These are phyloP conservation scores for Metridium senile DNA, from an alignment of 92 coral and sea anemone genomes.

Conservation along the genomic window DNA sequence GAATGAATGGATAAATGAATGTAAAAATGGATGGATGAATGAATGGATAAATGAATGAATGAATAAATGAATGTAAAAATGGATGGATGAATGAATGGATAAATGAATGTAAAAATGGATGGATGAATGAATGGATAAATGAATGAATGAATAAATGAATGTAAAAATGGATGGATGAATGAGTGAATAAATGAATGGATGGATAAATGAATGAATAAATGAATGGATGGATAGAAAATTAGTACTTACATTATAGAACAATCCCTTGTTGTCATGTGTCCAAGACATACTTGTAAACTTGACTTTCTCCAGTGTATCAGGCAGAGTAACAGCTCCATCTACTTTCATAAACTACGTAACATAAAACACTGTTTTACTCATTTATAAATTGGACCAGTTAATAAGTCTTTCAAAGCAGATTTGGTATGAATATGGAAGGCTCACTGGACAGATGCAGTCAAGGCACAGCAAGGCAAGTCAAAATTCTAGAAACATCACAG, in stretches of 20 bases:
- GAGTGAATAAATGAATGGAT: neutral
- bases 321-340: conserved; percentile 61
- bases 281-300: conserved; percentile 95
- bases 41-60: neutral
- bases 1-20: neutral
- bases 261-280: conserved; percentile 96
- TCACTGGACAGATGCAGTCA: no score
- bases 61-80: neutral
- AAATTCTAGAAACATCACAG: no score
- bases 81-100: neutral
- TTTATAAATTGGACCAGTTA: no score
- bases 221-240: neutral
- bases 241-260: conserved; percentile 89
- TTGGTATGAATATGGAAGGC: no score
- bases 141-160: neutral
- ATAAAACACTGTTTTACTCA: neutral
- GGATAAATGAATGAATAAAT: neutral
- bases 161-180: neutral
- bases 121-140: neutral
- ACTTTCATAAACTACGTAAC: conserved; percentile 79
- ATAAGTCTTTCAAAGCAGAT: no score
- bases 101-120: neutral
- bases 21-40: neutral
- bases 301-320: conserved; percentile 86
- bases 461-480: no score